Conservation (phyloP, 2,113 vertebrate species). For the Saguinus midas region DNA sequence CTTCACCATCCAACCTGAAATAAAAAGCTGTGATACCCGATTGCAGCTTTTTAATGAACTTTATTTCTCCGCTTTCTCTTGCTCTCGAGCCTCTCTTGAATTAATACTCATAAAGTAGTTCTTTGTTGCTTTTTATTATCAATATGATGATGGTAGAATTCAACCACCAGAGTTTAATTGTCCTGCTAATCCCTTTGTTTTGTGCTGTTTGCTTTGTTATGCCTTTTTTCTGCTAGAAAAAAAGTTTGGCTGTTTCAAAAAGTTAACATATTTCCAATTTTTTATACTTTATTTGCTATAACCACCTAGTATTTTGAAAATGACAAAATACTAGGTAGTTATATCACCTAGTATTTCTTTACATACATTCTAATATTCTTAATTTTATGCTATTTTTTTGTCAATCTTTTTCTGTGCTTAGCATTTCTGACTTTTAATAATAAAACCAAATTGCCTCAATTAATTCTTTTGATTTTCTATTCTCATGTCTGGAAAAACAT, state of each 20-base stretch:
- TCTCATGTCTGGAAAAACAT: constrained; percentile 40
- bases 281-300: not conserved
- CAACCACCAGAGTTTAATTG: not conserved
- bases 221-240: not conserved
- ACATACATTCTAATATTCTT: not conserved
- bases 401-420: not conserved
- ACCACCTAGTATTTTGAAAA: not conserved
- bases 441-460: constrained; percentile 33
- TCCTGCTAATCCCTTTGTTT: not conserved
- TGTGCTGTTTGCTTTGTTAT: not conserved
- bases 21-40: not conserved
- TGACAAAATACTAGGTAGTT: not conserved
- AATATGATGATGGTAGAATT: not conserved
- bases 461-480: constrained; percentile 55
- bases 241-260: not conserved
- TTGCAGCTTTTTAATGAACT: not conserved
- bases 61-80: not conserved
- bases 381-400: not conserved
- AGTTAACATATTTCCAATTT: not conserved
- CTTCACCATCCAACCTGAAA: not conserved
- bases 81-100: not conserved
- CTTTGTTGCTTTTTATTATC: not conserved
- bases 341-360: not conserved
- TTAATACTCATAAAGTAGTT: not conserved
- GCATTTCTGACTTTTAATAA: not conserved